These are phyloP conservation scores for Calyptommatus sinebrachiatus DNA, from an alignment of 2,113 vertebrate species.

Conservation along the genomic window DNA sequence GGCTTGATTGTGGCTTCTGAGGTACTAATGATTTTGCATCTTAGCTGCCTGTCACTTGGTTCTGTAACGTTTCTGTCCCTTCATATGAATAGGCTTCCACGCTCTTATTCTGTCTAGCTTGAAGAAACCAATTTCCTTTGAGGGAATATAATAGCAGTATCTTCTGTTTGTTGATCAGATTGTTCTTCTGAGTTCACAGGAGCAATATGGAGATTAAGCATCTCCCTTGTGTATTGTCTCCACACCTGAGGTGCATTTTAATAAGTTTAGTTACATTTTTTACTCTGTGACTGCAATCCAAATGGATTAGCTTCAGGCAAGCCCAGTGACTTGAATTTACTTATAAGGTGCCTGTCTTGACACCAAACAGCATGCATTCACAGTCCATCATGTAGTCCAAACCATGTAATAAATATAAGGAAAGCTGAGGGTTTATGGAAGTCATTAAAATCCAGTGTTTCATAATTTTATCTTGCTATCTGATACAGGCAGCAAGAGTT, in stretches of 20 bases:
- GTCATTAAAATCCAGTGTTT: too few relatives aligned
- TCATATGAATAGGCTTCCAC: neutral
- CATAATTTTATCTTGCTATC: too few relatives aligned
- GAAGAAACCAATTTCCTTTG: neutral
- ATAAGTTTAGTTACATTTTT: neutral
- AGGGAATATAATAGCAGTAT: neutral
- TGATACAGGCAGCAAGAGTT: too few relatives aligned
- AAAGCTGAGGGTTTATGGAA: too few relatives aligned
- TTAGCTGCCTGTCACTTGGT: neutral
- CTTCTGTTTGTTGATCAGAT: constrained; percentile 5
- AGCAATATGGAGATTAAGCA: neutral
- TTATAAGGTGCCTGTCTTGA: neutral
- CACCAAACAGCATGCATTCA: neutral
- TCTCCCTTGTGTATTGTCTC: constrained; percentile 11
- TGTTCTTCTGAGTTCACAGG: constrained; percentile 10
- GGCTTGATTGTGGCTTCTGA: neutral
- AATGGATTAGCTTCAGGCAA: neutral
- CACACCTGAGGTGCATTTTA: constrained; percentile 9
- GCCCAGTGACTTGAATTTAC: neutral
- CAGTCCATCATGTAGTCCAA: too few relatives aligned
- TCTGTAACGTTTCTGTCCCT: neutral
- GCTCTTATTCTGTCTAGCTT: constrained; percentile 7
- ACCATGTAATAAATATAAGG: too few relatives aligned
- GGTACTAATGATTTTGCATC: neutral
- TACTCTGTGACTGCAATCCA: neutral